Percentiles rank a stretch among this genome's conserved stretches.
phyloP scores from a whole-genome alignment of 2,113 vertebrate species.

The Zapus hudsonius region DNA sequence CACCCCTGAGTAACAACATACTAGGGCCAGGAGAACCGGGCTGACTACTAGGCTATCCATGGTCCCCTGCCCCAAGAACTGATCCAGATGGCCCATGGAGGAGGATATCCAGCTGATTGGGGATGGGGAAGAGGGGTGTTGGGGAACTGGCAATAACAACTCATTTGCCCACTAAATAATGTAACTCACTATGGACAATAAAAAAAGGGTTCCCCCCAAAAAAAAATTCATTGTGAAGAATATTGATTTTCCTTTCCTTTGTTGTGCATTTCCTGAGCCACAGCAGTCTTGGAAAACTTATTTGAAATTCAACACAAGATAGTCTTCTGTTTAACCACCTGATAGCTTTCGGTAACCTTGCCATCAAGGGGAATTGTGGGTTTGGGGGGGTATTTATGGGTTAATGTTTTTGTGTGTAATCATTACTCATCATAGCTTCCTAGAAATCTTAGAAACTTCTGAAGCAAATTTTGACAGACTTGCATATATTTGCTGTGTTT shows the following conservation, averaged over 20 bases:
- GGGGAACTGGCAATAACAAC: too few species aligned
- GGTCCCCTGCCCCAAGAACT: too few species aligned
- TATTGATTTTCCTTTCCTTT: slow-evolving; percentile 68
- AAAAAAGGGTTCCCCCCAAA: too few species aligned
- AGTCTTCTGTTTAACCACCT: slow-evolving; percentile 27
- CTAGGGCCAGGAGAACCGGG: too few species aligned
- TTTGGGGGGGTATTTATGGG: neutral
- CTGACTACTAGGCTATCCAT: too few species aligned
- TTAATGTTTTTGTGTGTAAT: slow-evolving; percentile 43
- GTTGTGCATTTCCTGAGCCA: slow-evolving; percentile 57
- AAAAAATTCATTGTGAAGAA: slow-evolving; percentile 51
- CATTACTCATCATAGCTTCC: slow-evolving; percentile 56
- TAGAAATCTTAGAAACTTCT: slow-evolving; percentile 67
- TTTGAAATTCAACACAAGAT: slow-evolving; percentile 66
- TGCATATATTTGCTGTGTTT: slow-evolving; percentile 31
- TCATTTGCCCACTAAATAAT: too few species aligned
- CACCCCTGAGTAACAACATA: too few species aligned
- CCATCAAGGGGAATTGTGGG: neutral
- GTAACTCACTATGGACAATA: too few species aligned
- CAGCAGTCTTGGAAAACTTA: slow-evolving; percentile 60
- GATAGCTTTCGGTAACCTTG: neutral
- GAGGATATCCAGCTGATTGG: too few species aligned
- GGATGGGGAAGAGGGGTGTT: too few species aligned
- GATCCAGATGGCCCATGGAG: too few species aligned
- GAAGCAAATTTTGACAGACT: slow-evolving; percentile 18